Evolutionary conservation across 2,797 vertebrate genomes (phyloP).

Genomic region (Neosalanx taihuensis): DNA sequence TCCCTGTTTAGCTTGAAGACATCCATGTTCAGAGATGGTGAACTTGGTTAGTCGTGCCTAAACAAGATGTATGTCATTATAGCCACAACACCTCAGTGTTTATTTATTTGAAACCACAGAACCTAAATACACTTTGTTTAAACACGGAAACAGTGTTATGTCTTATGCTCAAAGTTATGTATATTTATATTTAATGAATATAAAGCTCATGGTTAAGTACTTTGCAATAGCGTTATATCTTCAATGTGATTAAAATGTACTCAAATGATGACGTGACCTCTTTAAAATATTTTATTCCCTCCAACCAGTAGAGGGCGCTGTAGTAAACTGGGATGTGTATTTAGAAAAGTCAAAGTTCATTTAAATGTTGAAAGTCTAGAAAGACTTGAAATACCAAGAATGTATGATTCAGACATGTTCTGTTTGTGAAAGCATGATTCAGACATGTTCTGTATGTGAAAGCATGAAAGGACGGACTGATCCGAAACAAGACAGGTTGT

Average conservation of each 20-base stretch:
- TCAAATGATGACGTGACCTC: neutral
- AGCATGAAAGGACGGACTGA: neutral
- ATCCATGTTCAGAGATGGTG: conserved; percentile 1
- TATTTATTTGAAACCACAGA: neutral
- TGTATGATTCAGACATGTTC: neutral
- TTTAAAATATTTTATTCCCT: neutral
- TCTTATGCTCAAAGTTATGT: conserved; percentile 7
- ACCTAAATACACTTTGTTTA: neutral
- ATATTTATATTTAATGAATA: neutral
- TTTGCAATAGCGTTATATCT: neutral
- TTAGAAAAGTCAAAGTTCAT: conserved; percentile 19
- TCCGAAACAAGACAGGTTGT: neutral
- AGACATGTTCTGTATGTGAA: neutral
- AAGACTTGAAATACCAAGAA: neutral
- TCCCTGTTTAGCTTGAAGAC: neutral
- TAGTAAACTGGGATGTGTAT: neutral
- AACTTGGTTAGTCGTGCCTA: conserved; percentile 4
- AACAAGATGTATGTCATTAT: conserved; percentile 9
- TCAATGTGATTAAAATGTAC: neutral
- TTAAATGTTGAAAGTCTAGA: neutral
- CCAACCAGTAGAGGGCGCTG: conserved; percentile 45
- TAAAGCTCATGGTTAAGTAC: neutral
- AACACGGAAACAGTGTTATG: conserved; percentile 5
- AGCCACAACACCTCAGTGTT: neutral
- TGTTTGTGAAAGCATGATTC: neutral